These are phyloP conservation scores for Miniopterus natalensis DNA, from an alignment of 2,113 vertebrate species.

Conservation along the genomic window DNA sequence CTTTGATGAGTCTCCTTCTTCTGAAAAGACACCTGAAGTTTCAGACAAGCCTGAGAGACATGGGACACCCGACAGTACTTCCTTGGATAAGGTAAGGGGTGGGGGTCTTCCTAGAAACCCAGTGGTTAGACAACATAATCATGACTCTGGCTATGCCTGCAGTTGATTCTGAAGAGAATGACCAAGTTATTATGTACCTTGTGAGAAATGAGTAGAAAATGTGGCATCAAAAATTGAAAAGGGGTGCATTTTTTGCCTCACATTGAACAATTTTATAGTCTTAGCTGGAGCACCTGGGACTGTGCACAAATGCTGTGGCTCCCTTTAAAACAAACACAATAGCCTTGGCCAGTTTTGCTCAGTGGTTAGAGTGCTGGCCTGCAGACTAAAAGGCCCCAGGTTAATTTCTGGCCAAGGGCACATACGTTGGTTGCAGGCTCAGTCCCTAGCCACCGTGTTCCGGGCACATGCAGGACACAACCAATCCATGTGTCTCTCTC, in stretches of 20 bases:
- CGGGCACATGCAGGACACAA: too few species aligned
- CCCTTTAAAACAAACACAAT: not conserved
- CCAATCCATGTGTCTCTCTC: too few species aligned
- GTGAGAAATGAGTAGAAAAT: not conserved
- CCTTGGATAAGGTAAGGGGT: not conserved
- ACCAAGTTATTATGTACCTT: not conserved
- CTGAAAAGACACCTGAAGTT: not conserved
- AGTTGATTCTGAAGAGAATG: not conserved
- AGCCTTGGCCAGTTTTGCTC: too few species aligned
- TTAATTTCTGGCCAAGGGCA: too few species aligned
- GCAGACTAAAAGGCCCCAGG: too few species aligned
- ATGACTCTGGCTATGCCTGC: not conserved
- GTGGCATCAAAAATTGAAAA: not conserved
- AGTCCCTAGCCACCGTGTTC: too few species aligned
- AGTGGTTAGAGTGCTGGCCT: too few species aligned
- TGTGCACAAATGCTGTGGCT: not conserved
- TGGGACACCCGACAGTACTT: accelerated
- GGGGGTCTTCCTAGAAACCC: not conserved
- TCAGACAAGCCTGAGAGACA: not conserved
- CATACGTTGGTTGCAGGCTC: too few species aligned
- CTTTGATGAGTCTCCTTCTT: not conserved
- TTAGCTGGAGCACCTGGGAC: accelerated
- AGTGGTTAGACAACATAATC: not conserved
- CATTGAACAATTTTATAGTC: not conserved
- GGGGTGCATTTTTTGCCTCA: not conserved